Conservation (phyloP, 2,113 vertebrate genomes). For the Geococcyx californianus region DNA sequence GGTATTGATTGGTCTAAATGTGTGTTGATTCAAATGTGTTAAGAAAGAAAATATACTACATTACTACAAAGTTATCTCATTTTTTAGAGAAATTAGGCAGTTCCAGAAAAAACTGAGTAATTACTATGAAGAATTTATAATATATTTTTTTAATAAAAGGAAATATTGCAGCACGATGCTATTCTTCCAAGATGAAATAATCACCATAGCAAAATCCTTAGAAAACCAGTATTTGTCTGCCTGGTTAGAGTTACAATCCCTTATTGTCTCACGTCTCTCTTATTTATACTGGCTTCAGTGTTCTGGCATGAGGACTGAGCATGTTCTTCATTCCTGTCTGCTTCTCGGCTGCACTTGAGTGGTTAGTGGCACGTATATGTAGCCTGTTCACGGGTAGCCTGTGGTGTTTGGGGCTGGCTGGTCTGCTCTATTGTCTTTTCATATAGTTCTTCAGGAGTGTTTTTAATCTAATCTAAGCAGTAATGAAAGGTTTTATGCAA, state of each 20-base stretch:
- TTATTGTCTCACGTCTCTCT: not conserved
- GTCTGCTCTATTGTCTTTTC: not conserved
- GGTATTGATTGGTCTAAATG: constrained; percentile 65
- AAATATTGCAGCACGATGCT: not conserved
- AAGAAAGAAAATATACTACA: not conserved
- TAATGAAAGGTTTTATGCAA: not conserved
- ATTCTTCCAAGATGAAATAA: not conserved
- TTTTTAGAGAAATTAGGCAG: not conserved
- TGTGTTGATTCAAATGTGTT: not conserved
- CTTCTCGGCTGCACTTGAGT: not conserved
- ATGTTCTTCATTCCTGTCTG: not conserved
- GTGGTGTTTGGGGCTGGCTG: not conserved
- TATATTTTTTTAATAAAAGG: not conserved
- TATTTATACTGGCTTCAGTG: not conserved
- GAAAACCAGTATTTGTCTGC: not conserved
- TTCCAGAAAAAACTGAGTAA: not conserved
- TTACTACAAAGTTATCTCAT: not conserved
- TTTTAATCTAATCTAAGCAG: not conserved
- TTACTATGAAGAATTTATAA: not conserved
- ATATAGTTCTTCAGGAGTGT: not conserved
- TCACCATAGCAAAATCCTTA: not conserved
- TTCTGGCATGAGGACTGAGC: not conserved
- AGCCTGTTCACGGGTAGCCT: not conserved
- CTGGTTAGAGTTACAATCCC: not conserved
- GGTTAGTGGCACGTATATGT: not conserved